phyloP scores from a whole-genome alignment of 1,140 invertebrate genomes.

The Geopemphigus sp. region DNA sequence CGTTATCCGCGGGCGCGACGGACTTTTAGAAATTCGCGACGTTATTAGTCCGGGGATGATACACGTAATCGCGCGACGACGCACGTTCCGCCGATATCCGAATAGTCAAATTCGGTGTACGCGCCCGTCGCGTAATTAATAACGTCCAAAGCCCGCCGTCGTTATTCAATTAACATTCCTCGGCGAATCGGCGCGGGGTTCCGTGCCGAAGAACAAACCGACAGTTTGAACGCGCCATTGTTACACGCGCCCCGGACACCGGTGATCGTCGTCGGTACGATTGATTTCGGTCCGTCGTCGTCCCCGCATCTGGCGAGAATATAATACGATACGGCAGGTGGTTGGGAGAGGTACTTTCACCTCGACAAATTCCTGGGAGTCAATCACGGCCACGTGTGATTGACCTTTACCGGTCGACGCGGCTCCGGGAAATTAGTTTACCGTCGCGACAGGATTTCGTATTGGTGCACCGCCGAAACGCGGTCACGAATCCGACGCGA shows the following conservation, averaged over 20 bases:
- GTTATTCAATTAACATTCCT: constrained; percentile 4
- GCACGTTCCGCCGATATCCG: neutral
- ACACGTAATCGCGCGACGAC: no score
- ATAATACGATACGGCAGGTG: no score
- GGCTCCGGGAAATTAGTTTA: neutral
- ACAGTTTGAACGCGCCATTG: neutral
- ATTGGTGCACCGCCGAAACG: no score
- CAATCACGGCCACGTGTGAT: constrained; percentile 17
- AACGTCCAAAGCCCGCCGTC: neutral
- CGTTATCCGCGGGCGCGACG: neutral
- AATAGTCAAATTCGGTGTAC: neutral
- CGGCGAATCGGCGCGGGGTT: neutral
- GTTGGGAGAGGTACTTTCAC: constrained; percentile 36
- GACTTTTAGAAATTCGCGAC: neutral
- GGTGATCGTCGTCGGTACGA: no score
- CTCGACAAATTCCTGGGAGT: constrained; percentile 1
- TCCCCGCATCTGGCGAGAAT: no score
- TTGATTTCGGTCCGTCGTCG: neutral
- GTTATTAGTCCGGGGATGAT: neutral
- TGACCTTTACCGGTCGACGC: constrained; percentile 2
- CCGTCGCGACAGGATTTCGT: no score
- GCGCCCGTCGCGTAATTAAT: neutral
- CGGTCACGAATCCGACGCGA: neutral
- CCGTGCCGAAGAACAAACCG: neutral
- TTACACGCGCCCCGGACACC: neutral